These are phyloP conservation scores for Austrofundulus limnaeus DNA, from an alignment of 2,113 vertebrate species.

Conservation along the genomic window DNA sequence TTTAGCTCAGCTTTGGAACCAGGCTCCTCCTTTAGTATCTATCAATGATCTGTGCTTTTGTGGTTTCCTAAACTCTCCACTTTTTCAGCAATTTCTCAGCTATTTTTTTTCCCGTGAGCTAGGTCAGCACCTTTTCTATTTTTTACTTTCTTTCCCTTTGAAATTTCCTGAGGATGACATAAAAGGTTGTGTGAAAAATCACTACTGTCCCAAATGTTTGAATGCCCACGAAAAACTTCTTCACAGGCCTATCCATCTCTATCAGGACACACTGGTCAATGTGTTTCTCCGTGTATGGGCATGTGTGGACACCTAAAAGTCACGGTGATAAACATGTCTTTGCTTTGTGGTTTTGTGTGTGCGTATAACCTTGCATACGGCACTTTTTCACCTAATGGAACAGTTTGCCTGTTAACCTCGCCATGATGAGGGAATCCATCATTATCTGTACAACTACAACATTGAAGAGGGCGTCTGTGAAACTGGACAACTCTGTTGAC, in stretches of 20 bases:
- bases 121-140: conserved; percentile 28
- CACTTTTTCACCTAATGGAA: conserved; percentile 44
- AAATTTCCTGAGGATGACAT: conserved; percentile 48
- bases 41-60: background rate
- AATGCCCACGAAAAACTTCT: conserved; percentile 59
- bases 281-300: background rate
- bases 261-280: conserved; percentile 28
- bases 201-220: conserved; percentile 62
- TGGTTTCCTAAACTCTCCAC: conserved; percentile 29
- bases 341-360: conserved; percentile 24
- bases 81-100: conserved; percentile 27
- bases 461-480: conserved; percentile 18
- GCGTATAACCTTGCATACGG: conserved; percentile 56
- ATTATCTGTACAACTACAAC: conserved; percentile 22
- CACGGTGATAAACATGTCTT: conserved; percentile 41
- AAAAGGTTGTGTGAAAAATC: conserved; percentile 71
- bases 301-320: conserved; percentile 29
- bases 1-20: background rate
- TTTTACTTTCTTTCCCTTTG: conserved; percentile 11
- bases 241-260: conserved; percentile 62
- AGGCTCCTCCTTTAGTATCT: background rate
- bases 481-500: conserved; percentile 20
- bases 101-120: conserved; percentile 34
- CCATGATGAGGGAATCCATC: conserved; percentile 43
- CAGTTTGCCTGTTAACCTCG: conserved; percentile 57